Evolutionary conservation across 2,113 vertebrate species (phyloP), one percentile per base, ranked within the genome.

Genomic region (Procavia capensis): DNA sequence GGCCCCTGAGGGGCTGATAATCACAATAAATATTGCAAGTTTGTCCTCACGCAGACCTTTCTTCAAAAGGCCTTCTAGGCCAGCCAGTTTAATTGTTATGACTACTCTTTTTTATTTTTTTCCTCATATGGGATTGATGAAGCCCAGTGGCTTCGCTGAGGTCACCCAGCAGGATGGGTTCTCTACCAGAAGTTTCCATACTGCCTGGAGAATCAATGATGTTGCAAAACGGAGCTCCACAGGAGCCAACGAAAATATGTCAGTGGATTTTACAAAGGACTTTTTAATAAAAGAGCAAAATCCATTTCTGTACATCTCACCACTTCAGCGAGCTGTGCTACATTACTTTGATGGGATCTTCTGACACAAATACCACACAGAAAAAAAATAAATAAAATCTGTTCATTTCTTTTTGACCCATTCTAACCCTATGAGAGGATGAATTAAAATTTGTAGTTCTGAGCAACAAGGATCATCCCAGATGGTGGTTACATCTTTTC

Each of bases 1-100:
- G 87, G 94, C 95, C 84, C 97, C 96, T 87, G 16, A 86, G 96
- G 89, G 93, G 86, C 89, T 93, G 95, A 96, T 96, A 97, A 97
- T 97, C 97, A 97, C 97, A 97, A 97, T 96, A 97, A 97, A 97
- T 97, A 97, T 91, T 92, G 94, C 91, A 83, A 95, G 97, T 96
- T 91, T 97, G 95, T 97, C 97, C 93, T 97, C 91, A 80, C 83
- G 78, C 87, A 97, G 97, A 96, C 95, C 89, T 97, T 93, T 86
- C 93, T 94, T 94, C 94, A 91, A 94, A 96, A 96, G 88, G 91
- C 89, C 93, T 93, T 91, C 86, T 68, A 63, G 93, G 88, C 91
- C 80, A 85, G 94, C 86, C 83, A 57, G 94, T 96, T 89, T 93
- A 74, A 93, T 96, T 97, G 96, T 97, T 97, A 96, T 97, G 93